Evolutionary conservation across 2,888 invertebrate genomes (phyloP).

Genomic region (Acrobeloides nanus): DNA sequence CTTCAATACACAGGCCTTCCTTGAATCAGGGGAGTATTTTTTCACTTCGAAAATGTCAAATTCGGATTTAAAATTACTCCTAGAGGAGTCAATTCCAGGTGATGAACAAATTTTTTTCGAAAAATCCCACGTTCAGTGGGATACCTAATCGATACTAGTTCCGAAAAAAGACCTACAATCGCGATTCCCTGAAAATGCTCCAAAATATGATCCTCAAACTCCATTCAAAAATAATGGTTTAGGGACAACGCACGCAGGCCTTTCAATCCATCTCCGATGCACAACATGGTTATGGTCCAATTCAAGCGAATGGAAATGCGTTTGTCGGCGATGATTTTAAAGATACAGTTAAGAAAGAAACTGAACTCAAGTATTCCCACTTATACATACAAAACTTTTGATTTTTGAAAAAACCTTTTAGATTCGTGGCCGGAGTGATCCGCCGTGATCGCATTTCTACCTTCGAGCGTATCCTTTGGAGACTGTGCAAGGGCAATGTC

Average conservation of each 20-base stretch:
- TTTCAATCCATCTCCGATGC: constrained; percentile 42
- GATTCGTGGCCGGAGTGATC: constrained; percentile 78
- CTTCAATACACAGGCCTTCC: too few species aligned
- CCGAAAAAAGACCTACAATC: neutral
- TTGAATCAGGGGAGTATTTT: too few species aligned
- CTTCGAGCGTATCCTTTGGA: constrained; percentile 95
- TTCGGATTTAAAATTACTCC: too few species aligned
- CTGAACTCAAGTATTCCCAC: neutral
- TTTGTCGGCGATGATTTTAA: constrained; percentile 26
- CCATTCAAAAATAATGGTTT: constrained; percentile 9
- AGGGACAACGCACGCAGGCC: constrained; percentile 33
- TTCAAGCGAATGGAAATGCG: constrained; percentile 25
- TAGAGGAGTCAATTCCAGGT: too few species aligned
- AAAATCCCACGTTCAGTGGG: too few species aligned
- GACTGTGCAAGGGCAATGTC: constrained; percentile 82
- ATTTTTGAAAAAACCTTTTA: neutral
- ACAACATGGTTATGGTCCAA: constrained; percentile 13
- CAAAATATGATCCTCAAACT: neutral
- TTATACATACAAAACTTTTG: neutral
- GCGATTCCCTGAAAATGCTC: neutral
- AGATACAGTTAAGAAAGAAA: constrained; percentile 24
- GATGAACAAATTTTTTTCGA: too few species aligned
- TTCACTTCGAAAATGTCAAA: too few species aligned
- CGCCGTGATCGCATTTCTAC: constrained; percentile 81
- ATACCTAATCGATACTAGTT: too few species aligned